Base-by-base conservation (phyloP, 1,140 invertebrate genomes). In the Drosophila nannoptera region DNA sequence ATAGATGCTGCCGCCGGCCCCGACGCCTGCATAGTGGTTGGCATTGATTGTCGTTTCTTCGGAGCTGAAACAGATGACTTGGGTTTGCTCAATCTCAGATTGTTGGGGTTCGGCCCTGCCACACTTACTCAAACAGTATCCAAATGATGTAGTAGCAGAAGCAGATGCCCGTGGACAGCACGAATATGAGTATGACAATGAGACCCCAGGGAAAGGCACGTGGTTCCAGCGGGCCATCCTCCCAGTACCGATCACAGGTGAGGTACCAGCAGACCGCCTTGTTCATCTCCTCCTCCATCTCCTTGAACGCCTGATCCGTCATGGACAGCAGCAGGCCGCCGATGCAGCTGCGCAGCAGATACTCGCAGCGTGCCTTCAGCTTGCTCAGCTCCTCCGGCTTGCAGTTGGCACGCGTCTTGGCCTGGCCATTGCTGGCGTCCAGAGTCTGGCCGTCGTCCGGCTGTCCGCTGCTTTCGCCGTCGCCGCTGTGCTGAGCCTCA, bases 241-340 rank as follows among this genome's bases (percentile, higher is more conserved):
- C 95, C 95, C 95, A 97, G 90, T 97, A 98, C 49, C 94, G 93
- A 87, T 97, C 95, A 89, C 97, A 98, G 61, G 95, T 96, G 70
- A 97, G 90, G 90, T 96, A 97, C 93, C 96, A 97, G 88, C 96
- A 98, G 50, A 97, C 93, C 7, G 94, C 95, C 77, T 94, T 93
- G 87, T 96, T 95, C 88, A 97, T 92, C 83, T 96, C 95, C 83
- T 95, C 96, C 93, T 97, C 95, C 72, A 96, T 92, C 88, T 96
- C 95, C 84, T 93, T 94, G 89, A 96, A 96, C 84, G 96, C 94
- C 86, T 95, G 93, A 55, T 95, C 90, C 7, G 95, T 95, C 52
- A 96, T 90, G 89, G 96, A 95, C 9, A 95, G 90, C 14, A 96
- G 88, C 45, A 96, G 89, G 35, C 95, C 94, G 4, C 93, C 93